phyloP scores from a whole-genome alignment of 1,140 invertebrate species.

The Drosophila ambigua region DNA sequence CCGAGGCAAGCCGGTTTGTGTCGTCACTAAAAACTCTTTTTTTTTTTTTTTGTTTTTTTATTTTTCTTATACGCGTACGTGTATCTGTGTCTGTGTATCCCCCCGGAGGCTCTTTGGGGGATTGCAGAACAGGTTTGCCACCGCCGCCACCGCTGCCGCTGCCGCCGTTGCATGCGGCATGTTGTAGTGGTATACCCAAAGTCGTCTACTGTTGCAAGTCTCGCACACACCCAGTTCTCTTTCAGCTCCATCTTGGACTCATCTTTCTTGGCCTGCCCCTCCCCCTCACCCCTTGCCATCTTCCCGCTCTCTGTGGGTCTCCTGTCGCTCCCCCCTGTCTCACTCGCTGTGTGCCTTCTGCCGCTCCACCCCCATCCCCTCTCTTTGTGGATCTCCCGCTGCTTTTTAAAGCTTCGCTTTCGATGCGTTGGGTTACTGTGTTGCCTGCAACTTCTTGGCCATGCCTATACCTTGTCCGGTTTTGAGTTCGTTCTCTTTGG shows the following conservation, averaged over 20 bases:
- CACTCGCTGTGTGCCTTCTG: no score
- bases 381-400: constrained; percentile 16
- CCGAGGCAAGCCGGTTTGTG: constrained; percentile 67
- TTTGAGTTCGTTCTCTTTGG: constrained; percentile 8
- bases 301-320: no score
- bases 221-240: constrained; percentile 54
- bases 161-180: neutral
- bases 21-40: constrained; percentile 70
- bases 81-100: constrained; percentile 14
- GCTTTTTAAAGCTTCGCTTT: constrained; percentile 67
- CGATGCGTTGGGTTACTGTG: constrained; percentile 58
- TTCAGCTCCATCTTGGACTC: constrained; percentile 40
- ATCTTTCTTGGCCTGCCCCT: constrained; percentile 8
- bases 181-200: constrained; percentile 28
- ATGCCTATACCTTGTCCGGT: constrained; percentile 35
- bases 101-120: constrained; percentile 27
- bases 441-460: constrained; percentile 17
- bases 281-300: no score
- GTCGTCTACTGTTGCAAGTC: constrained; percentile 73
- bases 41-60: no score
- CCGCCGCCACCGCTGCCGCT: neutral
- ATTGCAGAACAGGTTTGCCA: constrained; percentile 58
- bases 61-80: no score
- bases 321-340: no score
- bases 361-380: neutral